These are phyloP conservation scores for Lasioglossum zephyrum DNA, from an alignment of 2,888 invertebrate genomes.

Conservation along the genomic window DNA sequence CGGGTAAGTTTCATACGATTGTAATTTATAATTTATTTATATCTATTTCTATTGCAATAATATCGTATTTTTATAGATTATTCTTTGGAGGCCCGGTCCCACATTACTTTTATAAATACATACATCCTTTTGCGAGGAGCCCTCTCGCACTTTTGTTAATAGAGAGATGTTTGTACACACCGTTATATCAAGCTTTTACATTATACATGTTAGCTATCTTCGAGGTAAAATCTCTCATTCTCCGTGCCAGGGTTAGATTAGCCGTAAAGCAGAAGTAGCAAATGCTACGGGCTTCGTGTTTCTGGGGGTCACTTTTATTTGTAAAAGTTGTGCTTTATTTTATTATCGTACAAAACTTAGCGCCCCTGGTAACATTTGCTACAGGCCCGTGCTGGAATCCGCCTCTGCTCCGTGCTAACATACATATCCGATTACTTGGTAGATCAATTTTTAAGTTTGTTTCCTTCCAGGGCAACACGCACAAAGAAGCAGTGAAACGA, in stretches of 20 bases:
- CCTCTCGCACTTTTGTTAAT: constrained; percentile 85
- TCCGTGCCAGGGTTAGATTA: not conserved
- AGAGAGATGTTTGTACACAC: constrained; percentile 90
- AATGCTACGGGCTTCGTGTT: too few species aligned
- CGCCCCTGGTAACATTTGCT: too few species aligned
- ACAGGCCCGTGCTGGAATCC: too few species aligned
- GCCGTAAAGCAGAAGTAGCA: too few species aligned
- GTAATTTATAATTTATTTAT: not conserved
- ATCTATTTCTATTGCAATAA: not conserved
- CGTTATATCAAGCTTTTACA: constrained; percentile 90
- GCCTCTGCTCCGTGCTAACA: not conserved
- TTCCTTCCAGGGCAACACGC: constrained; percentile 87
- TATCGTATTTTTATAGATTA: constrained; percentile 85
- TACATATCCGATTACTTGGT: not conserved
- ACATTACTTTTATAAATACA: constrained; percentile 90
- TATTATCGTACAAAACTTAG: too few species aligned
- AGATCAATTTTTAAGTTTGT: not conserved
- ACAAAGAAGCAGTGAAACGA: constrained; percentile 88
- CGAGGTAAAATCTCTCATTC: constrained; percentile 85
- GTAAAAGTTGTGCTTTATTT: too few species aligned
- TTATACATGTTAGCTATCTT: constrained; percentile 90
- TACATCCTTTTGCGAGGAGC: constrained; percentile 70
- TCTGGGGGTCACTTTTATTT: too few species aligned
- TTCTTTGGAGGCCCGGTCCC: constrained; percentile 93
- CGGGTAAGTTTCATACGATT: constrained; percentile 86